Evolutionary conservation across 2,888 invertebrate species (phyloP).

Genomic region (Rotaria sp.): DNA sequence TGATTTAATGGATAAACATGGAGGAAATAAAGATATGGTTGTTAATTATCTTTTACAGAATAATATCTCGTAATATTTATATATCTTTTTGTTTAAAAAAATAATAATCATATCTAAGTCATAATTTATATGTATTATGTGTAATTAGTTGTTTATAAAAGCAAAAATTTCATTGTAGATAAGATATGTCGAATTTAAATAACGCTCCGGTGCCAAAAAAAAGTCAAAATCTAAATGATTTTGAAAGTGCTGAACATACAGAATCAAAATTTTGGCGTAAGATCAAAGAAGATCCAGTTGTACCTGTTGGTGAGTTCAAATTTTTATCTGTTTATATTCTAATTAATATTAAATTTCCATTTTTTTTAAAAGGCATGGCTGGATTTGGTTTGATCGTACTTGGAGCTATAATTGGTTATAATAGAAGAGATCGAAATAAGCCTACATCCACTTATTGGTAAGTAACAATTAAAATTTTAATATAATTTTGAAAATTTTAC

Average conservation of each 20-base stretch:
- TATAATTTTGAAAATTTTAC: not conserved
- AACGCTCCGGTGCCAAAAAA: not conserved
- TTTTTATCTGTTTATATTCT: not conserved
- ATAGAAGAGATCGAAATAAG: not conserved
- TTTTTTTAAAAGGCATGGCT: not conserved
- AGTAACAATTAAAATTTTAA: not conserved
- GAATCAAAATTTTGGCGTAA: not conserved
- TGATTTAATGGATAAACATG: conserved; percentile 78
- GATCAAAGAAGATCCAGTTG: not conserved
- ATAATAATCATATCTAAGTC: not conserved
- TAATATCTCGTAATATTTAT: not conserved
- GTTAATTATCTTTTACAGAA: conserved; percentile 75
- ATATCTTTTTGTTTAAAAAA: not conserved
- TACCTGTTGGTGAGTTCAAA: not conserved
- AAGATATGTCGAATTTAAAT: not conserved
- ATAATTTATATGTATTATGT: not conserved
- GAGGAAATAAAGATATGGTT: conserved; percentile 81
- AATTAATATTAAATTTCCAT: not conserved
- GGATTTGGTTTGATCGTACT: not conserved
- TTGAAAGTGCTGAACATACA: not conserved
- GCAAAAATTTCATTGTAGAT: not conserved
- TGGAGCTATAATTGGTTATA: not conserved
- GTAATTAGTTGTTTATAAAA: not conserved
- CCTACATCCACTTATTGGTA: conserved; percentile 6
- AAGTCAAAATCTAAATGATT: not conserved